A percentile compares a stretch with the other conserved stretches of the same genome.
phyloP scores from a whole-genome alignment of 2,888 invertebrate genomes.

The Apotomis capreana region DNA sequence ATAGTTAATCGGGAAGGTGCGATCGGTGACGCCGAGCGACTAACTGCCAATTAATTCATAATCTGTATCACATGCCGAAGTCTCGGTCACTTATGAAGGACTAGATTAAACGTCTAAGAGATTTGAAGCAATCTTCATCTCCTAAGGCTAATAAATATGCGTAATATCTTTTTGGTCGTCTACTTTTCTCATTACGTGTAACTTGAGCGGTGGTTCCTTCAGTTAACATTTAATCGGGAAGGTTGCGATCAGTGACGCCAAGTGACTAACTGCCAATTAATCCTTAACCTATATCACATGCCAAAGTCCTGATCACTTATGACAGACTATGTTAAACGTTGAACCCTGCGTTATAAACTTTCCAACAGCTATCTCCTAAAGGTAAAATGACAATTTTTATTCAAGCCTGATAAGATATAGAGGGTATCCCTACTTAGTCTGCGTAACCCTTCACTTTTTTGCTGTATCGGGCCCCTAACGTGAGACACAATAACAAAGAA shows the following conservation, averaged over 20 bases:
- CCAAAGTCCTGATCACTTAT: neutral
- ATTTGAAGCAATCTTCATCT: too few relatives aligned
- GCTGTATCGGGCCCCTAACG: too few relatives aligned
- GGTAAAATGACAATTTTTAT: too few relatives aligned
- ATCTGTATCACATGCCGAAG: constrained; percentile 11
- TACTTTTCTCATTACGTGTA: neutral
- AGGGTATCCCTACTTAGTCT: too few relatives aligned
- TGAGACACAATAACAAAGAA: too few relatives aligned
- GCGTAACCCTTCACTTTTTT: too few relatives aligned
- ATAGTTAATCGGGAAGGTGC: constrained; percentile 16
- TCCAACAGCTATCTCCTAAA: neutral
- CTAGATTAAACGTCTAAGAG: neutral
- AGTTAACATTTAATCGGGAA: constrained; percentile 18
- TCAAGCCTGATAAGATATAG: too few relatives aligned
- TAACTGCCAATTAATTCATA: constrained; percentile 30
- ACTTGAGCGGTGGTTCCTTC: constrained; percentile 4
- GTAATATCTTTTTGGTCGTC: neutral
- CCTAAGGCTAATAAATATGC: neutral
- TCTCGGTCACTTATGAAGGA: neutral
- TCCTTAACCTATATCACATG: constrained; percentile 17
- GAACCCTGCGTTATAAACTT: neutral
- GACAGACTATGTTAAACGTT: neutral
- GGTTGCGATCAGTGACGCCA: constrained; percentile 14
- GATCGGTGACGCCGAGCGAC: constrained; percentile 18
- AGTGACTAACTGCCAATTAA: constrained; percentile 28